Evolutionary conservation across 2,797 vertebrate genomes (phyloP).

Genomic region (Kryptopterus vitreolus): DNA sequence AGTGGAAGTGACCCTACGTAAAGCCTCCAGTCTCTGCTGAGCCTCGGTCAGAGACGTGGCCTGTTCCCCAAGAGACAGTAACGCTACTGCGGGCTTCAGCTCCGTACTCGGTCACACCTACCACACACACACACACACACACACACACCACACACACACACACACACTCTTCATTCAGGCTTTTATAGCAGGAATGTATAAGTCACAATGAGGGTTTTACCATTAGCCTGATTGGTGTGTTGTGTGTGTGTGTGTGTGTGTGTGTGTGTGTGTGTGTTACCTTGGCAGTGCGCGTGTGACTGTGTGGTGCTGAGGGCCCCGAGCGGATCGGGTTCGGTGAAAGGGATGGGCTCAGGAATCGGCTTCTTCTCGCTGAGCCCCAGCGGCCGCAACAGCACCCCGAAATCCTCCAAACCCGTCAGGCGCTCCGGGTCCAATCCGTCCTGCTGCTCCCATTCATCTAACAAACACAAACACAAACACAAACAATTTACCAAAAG

Average conservation of each 20-base stretch:
- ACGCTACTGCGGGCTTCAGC: constrained; percentile 64
- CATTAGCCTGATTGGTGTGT: neutral
- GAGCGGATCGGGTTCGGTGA: constrained; percentile 77
- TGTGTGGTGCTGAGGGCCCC: constrained; percentile 69
- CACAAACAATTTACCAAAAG: constrained; percentile 9
- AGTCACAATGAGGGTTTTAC: neutral
- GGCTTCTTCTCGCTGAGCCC: constrained; percentile 78
- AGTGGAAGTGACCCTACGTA: constrained; percentile 75
- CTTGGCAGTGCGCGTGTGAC: constrained; percentile 62
- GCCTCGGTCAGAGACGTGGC: constrained; percentile 74
- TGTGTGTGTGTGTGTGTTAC: constrained; percentile 55
- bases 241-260: constrained; percentile 11
- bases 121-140: constrained; percentile 60
- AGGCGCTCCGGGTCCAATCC: constrained; percentile 69
- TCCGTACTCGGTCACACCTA: constrained; percentile 65
- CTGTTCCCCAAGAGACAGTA: constrained; percentile 77
- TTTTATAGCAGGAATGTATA: neutral
- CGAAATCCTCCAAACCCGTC: constrained; percentile 80
- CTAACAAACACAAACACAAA: constrained; percentile 64
- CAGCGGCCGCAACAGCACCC: constrained; percentile 72
- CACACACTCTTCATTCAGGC: neutral
- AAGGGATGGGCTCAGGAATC: constrained; percentile 77
- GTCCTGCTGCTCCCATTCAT: constrained; percentile 78
- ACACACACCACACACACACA: constrained; percentile 9
- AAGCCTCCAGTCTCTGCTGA: constrained; percentile 75